These are phyloP conservation scores for Pyrochroa serraticornis DNA, from an alignment of 2,888 invertebrate species.

Conservation along the genomic window DNA sequence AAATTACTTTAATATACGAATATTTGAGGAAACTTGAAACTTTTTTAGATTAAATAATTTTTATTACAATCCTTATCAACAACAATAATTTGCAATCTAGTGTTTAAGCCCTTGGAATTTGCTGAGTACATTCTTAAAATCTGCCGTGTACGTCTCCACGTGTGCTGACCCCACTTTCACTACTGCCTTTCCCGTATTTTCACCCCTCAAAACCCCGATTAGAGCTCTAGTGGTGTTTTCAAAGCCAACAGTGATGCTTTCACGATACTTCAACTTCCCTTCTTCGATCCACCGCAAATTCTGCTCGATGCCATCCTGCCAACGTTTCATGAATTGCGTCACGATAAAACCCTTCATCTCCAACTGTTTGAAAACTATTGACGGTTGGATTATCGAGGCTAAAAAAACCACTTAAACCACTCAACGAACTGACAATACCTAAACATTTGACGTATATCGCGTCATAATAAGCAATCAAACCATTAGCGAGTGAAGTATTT, in stretches of 20 bases:
- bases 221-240: conserved; percentile 75
- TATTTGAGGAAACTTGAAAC: background rate
- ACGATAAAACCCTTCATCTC: conserved; percentile 69
- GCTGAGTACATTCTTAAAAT: conserved; percentile 12
- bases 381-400: conserved; percentile 62
- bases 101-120: conserved; percentile 3
- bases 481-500: no score
- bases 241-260: conserved; percentile 73
- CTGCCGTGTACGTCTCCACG: conserved; percentile 11
- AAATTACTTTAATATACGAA: no score
- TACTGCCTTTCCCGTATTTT: conserved; percentile 73
- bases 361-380: conserved; percentile 64
- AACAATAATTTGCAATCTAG: background rate
- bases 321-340: conserved; percentile 63
- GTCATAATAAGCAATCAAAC: no score
- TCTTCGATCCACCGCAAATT: conserved; percentile 67
- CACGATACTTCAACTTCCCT: conserved; percentile 71
- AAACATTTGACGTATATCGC: no score
- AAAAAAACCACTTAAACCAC: conserved; percentile 7
- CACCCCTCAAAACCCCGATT: conserved; percentile 65
- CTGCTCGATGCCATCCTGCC: conserved; percentile 67
- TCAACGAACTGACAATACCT: no score
- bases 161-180: conserved; percentile 58
- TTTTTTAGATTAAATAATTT: no score
- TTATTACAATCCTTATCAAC: background rate